A percentile compares a stretch with the other conserved stretches of the same genome.
Evolutionary conservation across 2,113 vertebrate genomes (phyloP).

Genomic region (Proteles cristata): DNA sequence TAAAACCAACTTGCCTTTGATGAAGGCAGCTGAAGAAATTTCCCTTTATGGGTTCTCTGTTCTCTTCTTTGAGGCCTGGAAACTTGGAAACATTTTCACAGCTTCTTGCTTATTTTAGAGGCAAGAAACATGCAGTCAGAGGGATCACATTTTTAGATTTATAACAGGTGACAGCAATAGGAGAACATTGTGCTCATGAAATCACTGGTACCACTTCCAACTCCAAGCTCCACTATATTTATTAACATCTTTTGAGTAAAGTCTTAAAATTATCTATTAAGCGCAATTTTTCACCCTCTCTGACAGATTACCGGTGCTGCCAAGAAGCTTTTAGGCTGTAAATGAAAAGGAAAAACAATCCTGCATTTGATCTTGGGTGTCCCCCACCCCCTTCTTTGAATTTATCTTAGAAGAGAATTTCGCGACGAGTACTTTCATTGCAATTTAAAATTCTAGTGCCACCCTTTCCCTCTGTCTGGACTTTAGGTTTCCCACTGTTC

Average conservation of each 20-base stretch:
- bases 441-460: conserved; percentile 37
- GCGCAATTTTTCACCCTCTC: conserved; percentile 78
- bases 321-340: conserved; percentile 82
- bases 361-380: conserved; percentile 64
- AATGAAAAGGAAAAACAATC: conserved; percentile 77
- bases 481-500: conserved; percentile 23
- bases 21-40: neutral
- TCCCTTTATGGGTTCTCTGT: conserved; percentile 9
- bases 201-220: neutral
- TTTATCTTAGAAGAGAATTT: conserved; percentile 60
- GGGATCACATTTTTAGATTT: conserved; percentile 73
- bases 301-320: conserved; percentile 76
- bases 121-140: conserved; percentile 69
- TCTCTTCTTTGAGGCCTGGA: conserved; percentile 47
- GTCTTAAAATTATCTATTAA: conserved; percentile 80
- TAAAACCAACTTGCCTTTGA: neutral
- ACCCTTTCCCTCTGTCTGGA: conserved; percentile 32
- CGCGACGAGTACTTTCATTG: conserved; percentile 24
- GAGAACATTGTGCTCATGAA: conserved; percentile 32
- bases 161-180: conserved; percentile 66
- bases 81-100: conserved; percentile 74
- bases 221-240: conserved; percentile 66
- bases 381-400: neutral
- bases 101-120: conserved; percentile 78
- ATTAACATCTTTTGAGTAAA: conserved; percentile 80